Evolutionary conservation across 2,888 invertebrate genomes (phyloP), one percentile per base, ranked within the genome.

Genomic region (Willowsia nigromaculata): DNA sequence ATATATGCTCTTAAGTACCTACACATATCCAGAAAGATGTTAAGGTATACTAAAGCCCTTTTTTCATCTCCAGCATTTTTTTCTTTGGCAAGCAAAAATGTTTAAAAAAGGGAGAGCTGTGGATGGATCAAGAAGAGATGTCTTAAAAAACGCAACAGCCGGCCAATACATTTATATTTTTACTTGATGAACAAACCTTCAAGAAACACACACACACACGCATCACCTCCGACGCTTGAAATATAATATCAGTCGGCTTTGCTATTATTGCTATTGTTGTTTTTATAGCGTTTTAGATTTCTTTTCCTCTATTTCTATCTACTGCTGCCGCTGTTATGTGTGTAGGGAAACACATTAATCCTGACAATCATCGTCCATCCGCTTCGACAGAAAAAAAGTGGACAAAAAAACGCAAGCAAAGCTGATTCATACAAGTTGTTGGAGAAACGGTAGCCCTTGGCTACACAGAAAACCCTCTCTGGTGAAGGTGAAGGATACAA

Each of bases 391-490:
- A 9, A 62, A 68, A 68, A 68, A 30, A 68, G 37, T 71, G 71
- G 37, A 43, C 22, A 40, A 43, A 40, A 62, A 62, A 62, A 43
- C 1, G 33, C 18, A 43, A 3, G 37, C 18, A 40, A 40, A 22
- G 18, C 18, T 40, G n/a, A n/a, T n/a, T n/a, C n/a, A n/a, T 50
- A 1, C 53, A 53, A 18, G 18, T 1, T 43, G 18, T 0, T 1
- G 27, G n/a, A n/a, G n/a, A n/a, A n/a, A n/a, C 5, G 25, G 53
- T 87, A 87, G 87, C 87, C 87, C 65, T 81, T 82, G 87, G 87
- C 87, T 74, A 86, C 40, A 68, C 6, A n/a, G 18, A 6, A 80
- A 30, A 53, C 4, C 1, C 18, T 6, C 18, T 1, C 1, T 74
- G 43, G 30, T 83, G 27, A 33, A 56, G 56, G 56, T 56, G 56